These are phyloP conservation scores for Scophthalmus maximus DNA, from an alignment of 2,113 vertebrate species.

Conservation along the genomic window DNA sequence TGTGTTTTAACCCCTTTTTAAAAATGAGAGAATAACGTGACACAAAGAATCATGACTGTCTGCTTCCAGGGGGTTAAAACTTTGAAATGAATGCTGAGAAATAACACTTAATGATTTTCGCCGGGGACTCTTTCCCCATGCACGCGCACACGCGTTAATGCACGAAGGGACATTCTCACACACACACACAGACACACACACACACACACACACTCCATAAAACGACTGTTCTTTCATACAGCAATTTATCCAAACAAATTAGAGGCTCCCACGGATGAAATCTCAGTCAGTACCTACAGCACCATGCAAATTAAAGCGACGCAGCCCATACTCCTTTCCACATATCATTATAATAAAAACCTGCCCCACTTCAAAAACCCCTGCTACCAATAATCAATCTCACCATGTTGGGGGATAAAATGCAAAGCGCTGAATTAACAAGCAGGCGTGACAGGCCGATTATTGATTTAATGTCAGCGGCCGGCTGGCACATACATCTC, in stretches of 20 bases:
- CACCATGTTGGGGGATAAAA: constrained; percentile 65
- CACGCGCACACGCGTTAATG: too few relatives aligned
- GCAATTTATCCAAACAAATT: constrained; percentile 57
- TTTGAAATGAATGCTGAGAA: too few relatives aligned
- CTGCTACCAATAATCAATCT: constrained; percentile 77
- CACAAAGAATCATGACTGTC: too few relatives aligned
- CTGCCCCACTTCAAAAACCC: constrained; percentile 70
- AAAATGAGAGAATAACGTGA: too few relatives aligned
- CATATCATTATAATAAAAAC: constrained; percentile 68
- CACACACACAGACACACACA: too few relatives aligned
- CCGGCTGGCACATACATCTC: constrained; percentile 67
- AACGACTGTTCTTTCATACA: too few relatives aligned
- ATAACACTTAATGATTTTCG: too few relatives aligned
- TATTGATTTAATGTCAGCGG: constrained; percentile 82
- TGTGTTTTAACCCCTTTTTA: too few relatives aligned
- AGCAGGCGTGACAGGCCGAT: constrained; percentile 71
- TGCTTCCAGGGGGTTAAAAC: too few relatives aligned
- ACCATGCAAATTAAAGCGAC: constrained; percentile 63
- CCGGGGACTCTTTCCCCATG: too few relatives aligned
- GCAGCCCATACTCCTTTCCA: constrained; percentile 56
- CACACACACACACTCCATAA: too few relatives aligned
- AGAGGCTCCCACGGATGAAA: constrained; percentile 51
- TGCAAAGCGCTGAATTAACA: constrained; percentile 74
- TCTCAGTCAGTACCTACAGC: constrained; percentile 41
- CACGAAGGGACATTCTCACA: too few relatives aligned